These are phyloP conservation scores for Campoplex nolae DNA, from an alignment of 2,888 invertebrate genomes.

Conservation along the genomic window DNA sequence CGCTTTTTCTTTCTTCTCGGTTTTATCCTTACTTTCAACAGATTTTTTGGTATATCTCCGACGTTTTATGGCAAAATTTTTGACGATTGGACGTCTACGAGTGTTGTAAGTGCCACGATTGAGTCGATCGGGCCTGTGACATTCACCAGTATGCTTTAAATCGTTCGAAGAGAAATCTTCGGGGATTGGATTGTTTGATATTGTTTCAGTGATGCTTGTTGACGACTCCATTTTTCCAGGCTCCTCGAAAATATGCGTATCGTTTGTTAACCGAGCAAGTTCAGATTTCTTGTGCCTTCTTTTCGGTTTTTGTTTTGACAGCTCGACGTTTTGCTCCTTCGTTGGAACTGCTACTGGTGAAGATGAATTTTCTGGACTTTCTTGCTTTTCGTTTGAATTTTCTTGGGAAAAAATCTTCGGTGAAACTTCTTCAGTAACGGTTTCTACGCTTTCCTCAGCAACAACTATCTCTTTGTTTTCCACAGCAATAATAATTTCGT, in stretches of 20 bases:
- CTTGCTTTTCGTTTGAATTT: not conserved
- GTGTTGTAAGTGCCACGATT: conserved; percentile 18
- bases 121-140: not conserved
- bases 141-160: not conserved
- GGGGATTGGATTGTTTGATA: not conserved
- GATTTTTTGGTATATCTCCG: not conserved
- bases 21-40: not conserved
- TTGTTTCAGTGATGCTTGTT: not conserved
- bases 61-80: conserved; percentile 3
- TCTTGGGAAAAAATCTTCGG: not conserved
- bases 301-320: conserved; percentile 2
- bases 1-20: not conserved
- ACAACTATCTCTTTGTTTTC: not conserved
- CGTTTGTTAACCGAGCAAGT: not conserved
- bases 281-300: not conserved
- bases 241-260: not conserved
- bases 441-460: not conserved
- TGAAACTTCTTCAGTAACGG: not conserved
- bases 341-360: not conserved
- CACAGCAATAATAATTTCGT: not conserved
- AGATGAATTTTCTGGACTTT: not conserved
- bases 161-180: conserved; percentile 8
- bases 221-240: not conserved
- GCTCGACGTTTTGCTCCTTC: not conserved
- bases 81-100: not conserved